Conservation (phyloP, 1,140 invertebrate genomes). For the Mesaphorura yosii region DNA sequence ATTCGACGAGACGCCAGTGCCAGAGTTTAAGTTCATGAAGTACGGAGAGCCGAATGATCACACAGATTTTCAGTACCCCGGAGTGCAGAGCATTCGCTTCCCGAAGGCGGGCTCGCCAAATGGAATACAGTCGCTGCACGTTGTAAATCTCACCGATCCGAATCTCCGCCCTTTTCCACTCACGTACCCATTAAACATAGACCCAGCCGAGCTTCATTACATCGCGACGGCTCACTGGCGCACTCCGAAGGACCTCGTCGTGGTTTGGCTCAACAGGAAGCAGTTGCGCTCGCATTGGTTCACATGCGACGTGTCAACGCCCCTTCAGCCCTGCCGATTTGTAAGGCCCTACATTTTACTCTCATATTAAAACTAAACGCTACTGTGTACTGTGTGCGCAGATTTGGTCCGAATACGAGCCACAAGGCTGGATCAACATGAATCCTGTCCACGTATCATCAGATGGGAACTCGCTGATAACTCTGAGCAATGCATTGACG, state of each 20-base stretch:
- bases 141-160: not conserved
- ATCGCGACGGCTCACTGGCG: slow-evolving; percentile 66
- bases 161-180: not conserved
- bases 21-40: not conserved
- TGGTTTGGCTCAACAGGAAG: slow-evolving; percentile 73
- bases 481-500: slow-evolving; percentile 37
- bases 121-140: not conserved
- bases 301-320: not conserved
- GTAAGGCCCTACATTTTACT: too few species aligned
- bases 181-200: not conserved
- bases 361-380: too few species aligned
- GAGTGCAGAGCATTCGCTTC: not conserved
- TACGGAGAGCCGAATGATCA: not conserved
- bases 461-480: slow-evolving; percentile 37
- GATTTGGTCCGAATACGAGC: slow-evolving; percentile 21
- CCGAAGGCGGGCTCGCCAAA: not conserved
- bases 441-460: slow-evolving; percentile 48
- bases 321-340: too few species aligned
- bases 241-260: slow-evolving; percentile 52
- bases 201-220: slow-evolving; percentile 38
- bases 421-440: not conserved
- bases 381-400: not conserved
- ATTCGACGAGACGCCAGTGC: not conserved
- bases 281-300: slow-evolving; percentile 56
- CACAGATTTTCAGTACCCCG: not conserved